These are phyloP conservation scores for Hypselothyrea guttata DNA, from an alignment of 2,888 invertebrate genomes.

Conservation along the genomic window DNA sequence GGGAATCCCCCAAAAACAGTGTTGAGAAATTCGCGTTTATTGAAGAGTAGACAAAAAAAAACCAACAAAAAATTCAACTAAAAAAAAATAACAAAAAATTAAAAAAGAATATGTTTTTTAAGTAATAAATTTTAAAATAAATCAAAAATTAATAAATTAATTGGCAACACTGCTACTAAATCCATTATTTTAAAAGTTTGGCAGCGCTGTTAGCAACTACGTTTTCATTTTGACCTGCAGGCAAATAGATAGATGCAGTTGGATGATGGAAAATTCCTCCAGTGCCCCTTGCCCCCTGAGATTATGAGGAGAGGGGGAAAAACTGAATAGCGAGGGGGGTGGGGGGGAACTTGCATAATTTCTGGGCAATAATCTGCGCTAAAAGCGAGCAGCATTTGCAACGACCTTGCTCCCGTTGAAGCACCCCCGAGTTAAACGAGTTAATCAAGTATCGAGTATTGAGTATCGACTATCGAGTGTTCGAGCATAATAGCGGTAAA, in stretches of 20 bases:
- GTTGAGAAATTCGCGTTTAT: no score
- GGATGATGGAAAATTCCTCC: slow-evolving; percentile 22
- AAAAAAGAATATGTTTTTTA: no score
- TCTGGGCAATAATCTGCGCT: slow-evolving; percentile 31
- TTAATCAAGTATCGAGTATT: slow-evolving; percentile 24
- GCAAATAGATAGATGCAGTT: not conserved
- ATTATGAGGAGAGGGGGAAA: slow-evolving; percentile 2
- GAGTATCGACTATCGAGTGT: not conserved
- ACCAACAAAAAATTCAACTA: no score
- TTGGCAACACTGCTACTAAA: no score
- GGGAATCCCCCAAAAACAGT: no score
- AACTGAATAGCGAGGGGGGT: slow-evolving; percentile 8
- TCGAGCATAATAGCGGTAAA: slow-evolving; percentile 22
- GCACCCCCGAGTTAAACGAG: slow-evolving; percentile 34
- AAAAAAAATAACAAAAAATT: no score
- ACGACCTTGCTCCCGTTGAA: slow-evolving; percentile 69
- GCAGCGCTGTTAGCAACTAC: no score
- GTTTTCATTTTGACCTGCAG: slow-evolving; percentile 47
- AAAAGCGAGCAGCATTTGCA: slow-evolving; percentile 28
- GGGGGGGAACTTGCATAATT: slow-evolving; percentile 52
- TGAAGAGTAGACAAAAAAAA: slow-evolving; percentile 6
- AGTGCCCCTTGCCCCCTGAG: not conserved
- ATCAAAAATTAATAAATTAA: no score
- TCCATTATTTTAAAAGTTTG: no score
- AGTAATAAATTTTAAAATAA: no score